Percentiles rank a stretch among this genome's conserved stretches.
These are phyloP conservation scores for Parazoanthus atlanticus DNA, from an alignment of 92 coral and sea anemone genomes.

Conservation along the genomic window DNA sequence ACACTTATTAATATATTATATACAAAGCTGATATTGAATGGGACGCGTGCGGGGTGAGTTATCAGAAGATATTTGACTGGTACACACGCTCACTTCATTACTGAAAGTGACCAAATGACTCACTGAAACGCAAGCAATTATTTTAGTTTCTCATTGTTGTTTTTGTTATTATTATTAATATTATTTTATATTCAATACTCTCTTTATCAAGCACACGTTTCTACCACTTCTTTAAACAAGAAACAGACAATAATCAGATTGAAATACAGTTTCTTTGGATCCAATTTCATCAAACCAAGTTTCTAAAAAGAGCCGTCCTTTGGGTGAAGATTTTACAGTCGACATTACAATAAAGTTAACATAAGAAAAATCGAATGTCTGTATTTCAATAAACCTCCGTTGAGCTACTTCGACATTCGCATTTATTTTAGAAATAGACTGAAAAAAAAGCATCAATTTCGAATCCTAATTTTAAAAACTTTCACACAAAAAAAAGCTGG, in stretches of 20 bases:
- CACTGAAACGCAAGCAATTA: background rate
- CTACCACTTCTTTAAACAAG: background rate
- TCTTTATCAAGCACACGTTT: constrained; percentile 17
- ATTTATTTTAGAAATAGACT: too few relatives aligned
- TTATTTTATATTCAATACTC: background rate
- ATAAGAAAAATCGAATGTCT: too few relatives aligned
- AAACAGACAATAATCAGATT: too few relatives aligned
- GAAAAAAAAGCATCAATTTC: too few relatives aligned
- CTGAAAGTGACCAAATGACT: background rate
- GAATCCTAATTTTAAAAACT: too few relatives aligned
- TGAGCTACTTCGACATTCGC: too few relatives aligned
- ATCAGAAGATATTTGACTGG: background rate
- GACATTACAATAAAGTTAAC: constrained; percentile 1
- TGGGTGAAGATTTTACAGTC: background rate
- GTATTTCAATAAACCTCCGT: too few relatives aligned
- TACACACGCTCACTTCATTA: background rate
- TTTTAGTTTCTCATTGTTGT: background rate
- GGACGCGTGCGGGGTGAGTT: constrained; percentile 20
- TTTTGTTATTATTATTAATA: background rate
- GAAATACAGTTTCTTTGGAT: too few relatives aligned
- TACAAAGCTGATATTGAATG: constrained; percentile 9
- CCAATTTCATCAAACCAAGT: background rate
- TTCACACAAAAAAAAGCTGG: too few relatives aligned
- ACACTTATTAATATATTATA: too few relatives aligned
- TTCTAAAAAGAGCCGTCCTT: background rate